Evolutionary conservation across 2,113 vertebrate species (phyloP).

Genomic region (Menidia beryllina): DNA sequence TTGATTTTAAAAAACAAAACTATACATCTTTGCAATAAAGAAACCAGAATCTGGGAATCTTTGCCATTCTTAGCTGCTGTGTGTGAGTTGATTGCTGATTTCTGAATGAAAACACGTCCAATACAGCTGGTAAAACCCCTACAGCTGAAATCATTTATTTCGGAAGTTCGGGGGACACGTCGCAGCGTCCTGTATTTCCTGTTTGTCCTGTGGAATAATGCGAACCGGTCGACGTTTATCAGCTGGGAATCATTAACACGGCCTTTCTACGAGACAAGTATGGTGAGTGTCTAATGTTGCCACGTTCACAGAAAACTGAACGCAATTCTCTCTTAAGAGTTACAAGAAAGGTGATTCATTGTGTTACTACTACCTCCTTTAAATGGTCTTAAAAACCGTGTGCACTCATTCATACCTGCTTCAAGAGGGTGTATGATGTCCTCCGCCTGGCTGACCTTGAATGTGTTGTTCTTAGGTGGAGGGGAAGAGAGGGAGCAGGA

Average conservation of each 20-base stretch:
- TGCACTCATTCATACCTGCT: slow-evolving; percentile 14
- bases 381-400: slow-evolving; percentile 13
- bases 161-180: neutral
- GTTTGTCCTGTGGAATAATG: neutral
- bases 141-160: neutral
- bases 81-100: neutral
- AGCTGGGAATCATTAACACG: neutral
- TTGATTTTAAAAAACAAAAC: neutral
- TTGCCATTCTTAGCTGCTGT: neutral
- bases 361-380: slow-evolving; percentile 1
- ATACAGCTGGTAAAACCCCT: neutral
- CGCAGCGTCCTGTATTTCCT: neutral
- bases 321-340: neutral
- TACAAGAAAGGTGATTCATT: slow-evolving; percentile 1
- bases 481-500: slow-evolving; percentile 15
- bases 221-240: neutral
- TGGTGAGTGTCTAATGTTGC: neutral
- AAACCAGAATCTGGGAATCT: neutral
- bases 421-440: neutral
- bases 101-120: neutral
- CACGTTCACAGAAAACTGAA: neutral
- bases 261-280: neutral
- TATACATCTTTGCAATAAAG: neutral
- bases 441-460: slow-evolving; percentile 21
- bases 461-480: slow-evolving; percentile 12